A percentile compares a stretch with the other conserved stretches of the same genome.
These are phyloP conservation scores for Acanthosoma haemorrhoidale DNA, from an alignment of 2,888 invertebrate genomes.

Conservation along the genomic window DNA sequence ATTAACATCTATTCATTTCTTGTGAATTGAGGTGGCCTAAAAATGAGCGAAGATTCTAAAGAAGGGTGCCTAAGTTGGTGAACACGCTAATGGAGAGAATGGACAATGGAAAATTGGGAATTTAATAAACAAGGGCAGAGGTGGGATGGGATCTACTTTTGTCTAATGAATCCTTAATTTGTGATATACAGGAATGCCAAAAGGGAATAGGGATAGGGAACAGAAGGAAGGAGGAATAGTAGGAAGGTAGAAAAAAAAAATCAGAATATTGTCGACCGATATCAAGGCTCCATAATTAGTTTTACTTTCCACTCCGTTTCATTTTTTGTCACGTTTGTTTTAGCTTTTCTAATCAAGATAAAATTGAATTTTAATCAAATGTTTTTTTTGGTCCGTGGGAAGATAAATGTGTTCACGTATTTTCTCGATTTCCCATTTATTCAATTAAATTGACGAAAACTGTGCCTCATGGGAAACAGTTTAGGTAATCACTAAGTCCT, in stretches of 20 bases:
- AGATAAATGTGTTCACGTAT: too few relatives aligned
- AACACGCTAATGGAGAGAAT: not conserved
- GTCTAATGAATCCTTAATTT: not conserved
- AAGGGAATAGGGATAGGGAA: too few relatives aligned
- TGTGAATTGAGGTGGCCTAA: not conserved
- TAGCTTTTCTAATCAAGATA: not conserved
- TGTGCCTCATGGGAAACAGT: too few relatives aligned
- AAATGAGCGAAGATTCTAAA: not conserved
- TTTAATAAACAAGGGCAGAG: not conserved
- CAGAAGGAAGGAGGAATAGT: too few relatives aligned
- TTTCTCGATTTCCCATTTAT: too few relatives aligned
- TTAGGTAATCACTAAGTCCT: too few relatives aligned
- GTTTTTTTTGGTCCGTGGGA: too few relatives aligned
- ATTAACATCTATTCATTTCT: constrained; percentile 12
- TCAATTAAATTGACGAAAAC: too few relatives aligned
- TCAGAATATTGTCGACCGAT: too few relatives aligned
- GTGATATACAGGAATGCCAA: too few relatives aligned
- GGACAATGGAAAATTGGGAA: not conserved
- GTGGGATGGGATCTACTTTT: not conserved
- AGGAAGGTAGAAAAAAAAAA: not conserved
- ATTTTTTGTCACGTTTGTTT: not conserved
- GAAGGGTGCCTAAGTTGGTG: not conserved
- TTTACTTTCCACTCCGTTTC: not conserved
- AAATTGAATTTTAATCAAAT: not conserved
- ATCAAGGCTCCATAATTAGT: not conserved